These are phyloP conservation scores for Hapalemur alaotrensis DNA, from an alignment of 2,797 vertebrate species.

Conservation along the genomic window DNA sequence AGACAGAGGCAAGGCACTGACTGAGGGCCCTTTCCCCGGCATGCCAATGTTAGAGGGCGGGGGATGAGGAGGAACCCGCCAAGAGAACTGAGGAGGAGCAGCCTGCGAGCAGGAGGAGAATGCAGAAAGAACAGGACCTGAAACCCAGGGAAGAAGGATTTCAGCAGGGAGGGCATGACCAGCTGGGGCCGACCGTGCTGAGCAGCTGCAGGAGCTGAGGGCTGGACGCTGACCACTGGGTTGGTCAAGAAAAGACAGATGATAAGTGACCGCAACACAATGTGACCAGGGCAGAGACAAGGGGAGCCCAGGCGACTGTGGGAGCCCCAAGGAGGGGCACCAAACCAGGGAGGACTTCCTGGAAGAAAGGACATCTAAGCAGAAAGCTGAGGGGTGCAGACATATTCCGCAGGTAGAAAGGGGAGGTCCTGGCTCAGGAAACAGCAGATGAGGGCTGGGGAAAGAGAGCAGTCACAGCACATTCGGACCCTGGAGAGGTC, in stretches of 20 bases:
- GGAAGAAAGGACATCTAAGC: not conserved
- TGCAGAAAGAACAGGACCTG: not conserved
- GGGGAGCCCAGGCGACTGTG: not conserved
- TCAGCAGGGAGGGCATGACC: accelerated
- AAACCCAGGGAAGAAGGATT: not conserved
- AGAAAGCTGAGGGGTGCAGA: not conserved
- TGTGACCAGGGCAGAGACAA: accelerated
- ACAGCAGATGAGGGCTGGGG: not conserved
- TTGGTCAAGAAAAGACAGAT: not conserved
- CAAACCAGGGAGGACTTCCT: not conserved
- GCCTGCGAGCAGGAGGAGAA: not conserved
- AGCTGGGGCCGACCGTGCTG: not conserved
- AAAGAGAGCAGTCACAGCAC: not conserved
- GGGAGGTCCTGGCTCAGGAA: not conserved
- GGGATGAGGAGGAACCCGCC: not conserved
- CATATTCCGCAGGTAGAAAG: not conserved
- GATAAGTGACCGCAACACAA: not conserved
- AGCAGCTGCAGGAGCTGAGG: not conserved
- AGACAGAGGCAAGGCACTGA: no score
- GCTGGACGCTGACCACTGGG: not conserved
- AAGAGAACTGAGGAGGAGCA: not conserved
- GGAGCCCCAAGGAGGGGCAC: not conserved
- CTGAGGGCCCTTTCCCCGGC: not conserved
- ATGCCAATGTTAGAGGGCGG: accelerated
- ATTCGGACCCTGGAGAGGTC: not conserved